Evolutionary conservation across 2,113 vertebrate species (phyloP).

Genomic region (Oreotrochilus melanogaster): DNA sequence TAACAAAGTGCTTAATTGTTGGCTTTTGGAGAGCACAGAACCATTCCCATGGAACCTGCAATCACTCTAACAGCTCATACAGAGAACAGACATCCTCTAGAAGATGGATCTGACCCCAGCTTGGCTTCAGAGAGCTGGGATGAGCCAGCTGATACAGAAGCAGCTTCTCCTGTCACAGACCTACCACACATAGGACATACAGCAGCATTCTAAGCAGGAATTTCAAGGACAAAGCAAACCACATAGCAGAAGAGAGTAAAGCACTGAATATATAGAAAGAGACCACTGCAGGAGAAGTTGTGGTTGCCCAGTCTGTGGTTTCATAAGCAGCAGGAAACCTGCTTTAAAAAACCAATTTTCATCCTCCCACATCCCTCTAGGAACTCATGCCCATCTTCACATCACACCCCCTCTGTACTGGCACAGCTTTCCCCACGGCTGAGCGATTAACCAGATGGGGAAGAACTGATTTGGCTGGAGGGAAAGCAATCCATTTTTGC

Average conservation of each 20-base stretch:
- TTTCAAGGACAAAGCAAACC: not conserved
- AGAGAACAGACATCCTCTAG: too few relatives aligned
- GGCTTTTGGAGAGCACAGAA: not conserved
- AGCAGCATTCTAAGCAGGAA: not conserved
- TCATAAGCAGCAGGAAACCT: conserved; percentile 42
- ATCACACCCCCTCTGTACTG: conserved; percentile 48
- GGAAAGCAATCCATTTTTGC: conserved; percentile 10
- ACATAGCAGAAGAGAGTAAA: not conserved
- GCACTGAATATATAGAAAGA: not conserved
- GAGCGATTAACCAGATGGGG: conserved; percentile 52
- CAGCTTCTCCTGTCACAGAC: not conserved
- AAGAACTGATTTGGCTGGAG: conserved; percentile 27
- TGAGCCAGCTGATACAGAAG: not conserved
- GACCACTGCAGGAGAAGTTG: not conserved
- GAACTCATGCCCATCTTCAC: conserved; percentile 31
- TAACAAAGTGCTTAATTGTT: not conserved
- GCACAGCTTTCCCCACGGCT: conserved; percentile 44
- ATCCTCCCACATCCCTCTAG: conserved; percentile 41
- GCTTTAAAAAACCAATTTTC: conserved; percentile 21
- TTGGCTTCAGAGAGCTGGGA: not conserved
- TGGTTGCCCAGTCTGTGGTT: conserved; percentile 34
- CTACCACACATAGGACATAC: fast-evolving
- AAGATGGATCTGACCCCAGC: fast-evolving
- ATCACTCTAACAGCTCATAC: not conserved
- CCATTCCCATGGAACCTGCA: fast-evolving